phyloP scores from a whole-genome alignment of 2,888 invertebrate species.

The Ecliptopera silaceata region DNA sequence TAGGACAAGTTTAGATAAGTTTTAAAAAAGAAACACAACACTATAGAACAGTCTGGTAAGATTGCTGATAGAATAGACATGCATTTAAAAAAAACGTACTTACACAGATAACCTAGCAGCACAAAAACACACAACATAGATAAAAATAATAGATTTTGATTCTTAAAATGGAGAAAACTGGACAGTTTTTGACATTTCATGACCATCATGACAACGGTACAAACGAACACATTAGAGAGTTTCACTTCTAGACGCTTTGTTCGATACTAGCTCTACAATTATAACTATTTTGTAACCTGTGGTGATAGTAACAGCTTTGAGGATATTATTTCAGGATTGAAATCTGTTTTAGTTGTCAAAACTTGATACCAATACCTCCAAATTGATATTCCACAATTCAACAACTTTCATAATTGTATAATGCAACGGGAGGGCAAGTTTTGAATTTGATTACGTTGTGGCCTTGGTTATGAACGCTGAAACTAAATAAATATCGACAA shows the following conservation, averaged over 20 bases:
- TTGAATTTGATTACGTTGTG: background rate
- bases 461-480: slow-evolving; percentile 9
- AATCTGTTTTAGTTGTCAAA: slow-evolving; percentile 44
- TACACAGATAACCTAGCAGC: too few relatives aligned
- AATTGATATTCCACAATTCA: slow-evolving; percentile 58
- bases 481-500: too few relatives aligned
- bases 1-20: too few relatives aligned
- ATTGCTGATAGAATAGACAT: too few relatives aligned
- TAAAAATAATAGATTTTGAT: too few relatives aligned
- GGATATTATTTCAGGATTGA: slow-evolving; percentile 47
- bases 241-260: background rate
- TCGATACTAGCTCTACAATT: background rate
- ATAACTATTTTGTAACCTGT: slow-evolving; percentile 3
- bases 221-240: background rate
- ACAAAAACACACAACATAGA: too few relatives aligned
- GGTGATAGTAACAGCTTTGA: slow-evolving; percentile 25
- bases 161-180: too few relatives aligned
- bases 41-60: too few relatives aligned
- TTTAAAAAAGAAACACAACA: too few relatives aligned
- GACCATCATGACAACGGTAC: too few relatives aligned
- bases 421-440: background rate
- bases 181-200: too few relatives aligned
- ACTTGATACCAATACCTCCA: slow-evolving; percentile 33
- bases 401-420: background rate
- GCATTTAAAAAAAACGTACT: too few relatives aligned